Evolutionary conservation across 2,888 invertebrate genomes (phyloP).

Genomic region (Agelastica alni): DNA sequence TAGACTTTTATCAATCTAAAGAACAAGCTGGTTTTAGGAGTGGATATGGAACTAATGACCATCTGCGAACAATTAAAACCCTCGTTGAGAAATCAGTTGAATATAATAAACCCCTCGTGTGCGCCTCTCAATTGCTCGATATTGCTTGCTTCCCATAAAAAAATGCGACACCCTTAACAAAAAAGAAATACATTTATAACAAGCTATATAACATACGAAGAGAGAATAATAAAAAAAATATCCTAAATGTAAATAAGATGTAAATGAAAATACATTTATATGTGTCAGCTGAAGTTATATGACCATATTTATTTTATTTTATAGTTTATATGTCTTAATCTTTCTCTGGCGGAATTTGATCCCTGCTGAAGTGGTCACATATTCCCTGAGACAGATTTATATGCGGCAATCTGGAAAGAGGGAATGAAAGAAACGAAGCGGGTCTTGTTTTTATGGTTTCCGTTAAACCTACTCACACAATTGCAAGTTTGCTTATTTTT

Average conservation of each 20-base stretch:
- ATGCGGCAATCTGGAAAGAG: constrained; percentile 32
- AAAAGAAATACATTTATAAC: constrained; percentile 19
- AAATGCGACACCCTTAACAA: constrained; percentile 25
- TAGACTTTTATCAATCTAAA: no score
- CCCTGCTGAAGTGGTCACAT: constrained; percentile 37
- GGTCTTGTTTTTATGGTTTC: constrained; percentile 47
- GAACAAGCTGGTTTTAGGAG: no score
- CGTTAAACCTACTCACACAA: constrained; percentile 47
- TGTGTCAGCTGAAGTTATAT: constrained; percentile 28
- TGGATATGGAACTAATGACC: no score
- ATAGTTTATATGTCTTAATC: constrained; percentile 37
- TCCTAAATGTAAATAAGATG: constrained; percentile 23
- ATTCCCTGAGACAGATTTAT: constrained; percentile 34
- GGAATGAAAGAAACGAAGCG: constrained; percentile 36
- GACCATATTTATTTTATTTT: constrained; percentile 29
- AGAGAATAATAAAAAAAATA: constrained; percentile 30
- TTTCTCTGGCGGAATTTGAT: constrained; percentile 22
- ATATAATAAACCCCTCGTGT: no score
- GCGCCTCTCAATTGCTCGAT: no score
- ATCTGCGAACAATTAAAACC: no score
- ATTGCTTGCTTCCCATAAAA: no score
- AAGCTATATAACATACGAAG: constrained; percentile 21
- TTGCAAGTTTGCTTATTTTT: constrained; percentile 38
- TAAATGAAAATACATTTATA: constrained; percentile 26
- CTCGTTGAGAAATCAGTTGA: no score